Evolutionary conservation across 2,113 vertebrate species (phyloP), one percentile per base, ranked within the genome.

Genomic region (Orthonyx spaldingii): DNA sequence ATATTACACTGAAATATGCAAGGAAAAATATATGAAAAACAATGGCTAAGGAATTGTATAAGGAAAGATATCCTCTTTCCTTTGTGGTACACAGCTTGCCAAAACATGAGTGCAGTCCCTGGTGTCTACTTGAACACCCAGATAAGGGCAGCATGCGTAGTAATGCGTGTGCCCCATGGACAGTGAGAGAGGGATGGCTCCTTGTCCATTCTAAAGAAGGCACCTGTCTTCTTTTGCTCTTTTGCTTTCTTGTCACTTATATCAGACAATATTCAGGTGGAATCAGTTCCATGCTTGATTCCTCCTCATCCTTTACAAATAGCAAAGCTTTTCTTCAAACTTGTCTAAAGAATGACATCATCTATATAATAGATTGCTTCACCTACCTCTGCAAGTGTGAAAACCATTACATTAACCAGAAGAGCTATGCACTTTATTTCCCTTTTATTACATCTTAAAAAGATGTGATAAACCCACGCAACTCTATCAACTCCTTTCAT

Each of bases 401-500:
- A 95, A 85, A 26, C 4, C 30, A 77, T 68, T 93, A 60, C 55
- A 83, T 41, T 68, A 91, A 81, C 59, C 37, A 75, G 35, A 91
- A 90, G 53, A 16, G 5, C 24, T 81, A 79, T 13, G 57, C 33
- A 77, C 33, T 90, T 92, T 78, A 87, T 88, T 94, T 94, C 80
- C 63, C 42, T 92, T 84, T 84, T 47, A 72, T 50, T 83, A 86
- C 91, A 87, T 83, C 82, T 93, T 91, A 88, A 96, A 93, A 83
- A 95, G 84, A 93, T 83, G 69, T 78, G 84, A 88, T 84, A 71
- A 87, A 90, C 37, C 26, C 72, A 88, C 6, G 15, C 37, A 93
- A 74, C 53, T 78, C 63, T 80, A 84, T 76, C 71, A 82, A 71
- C 24, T 89, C 47, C 74, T 89, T 94, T 89, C 59, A 87, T n/a